phyloP scores from a whole-genome alignment of 2,888 invertebrate genomes.

The Aporophyla lueneburgensis region DNA sequence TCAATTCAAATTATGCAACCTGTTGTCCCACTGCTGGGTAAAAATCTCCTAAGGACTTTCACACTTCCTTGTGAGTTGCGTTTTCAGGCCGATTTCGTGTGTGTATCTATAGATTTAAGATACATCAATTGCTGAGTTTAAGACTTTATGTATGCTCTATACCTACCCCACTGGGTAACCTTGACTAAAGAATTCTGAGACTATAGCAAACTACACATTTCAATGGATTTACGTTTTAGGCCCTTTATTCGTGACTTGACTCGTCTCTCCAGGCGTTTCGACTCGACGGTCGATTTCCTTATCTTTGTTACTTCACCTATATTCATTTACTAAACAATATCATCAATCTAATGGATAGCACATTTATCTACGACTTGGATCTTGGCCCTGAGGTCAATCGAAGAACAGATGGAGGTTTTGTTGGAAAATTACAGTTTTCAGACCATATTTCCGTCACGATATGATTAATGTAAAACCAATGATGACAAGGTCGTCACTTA shows the following conservation, averaged over 20 bases:
- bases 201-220: neutral
- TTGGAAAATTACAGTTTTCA: slow-evolving; percentile 38
- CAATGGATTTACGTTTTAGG: neutral
- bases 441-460: slow-evolving; percentile 6
- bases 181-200: neutral
- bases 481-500: neutral
- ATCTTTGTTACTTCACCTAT: slow-evolving; percentile 14
- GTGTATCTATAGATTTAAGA: neutral
- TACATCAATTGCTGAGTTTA: neutral
- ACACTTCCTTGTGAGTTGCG: neutral
- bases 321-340: slow-evolving; percentile 37
- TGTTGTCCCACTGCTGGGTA: neutral
- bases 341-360: slow-evolving; percentile 47
- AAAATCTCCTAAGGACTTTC: neutral
- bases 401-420: slow-evolving; percentile 27
- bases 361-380: slow-evolving; percentile 37
- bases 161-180: neutral
- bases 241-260: neutral
- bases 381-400: slow-evolving; percentile 46
- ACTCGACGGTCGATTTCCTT: slow-evolving; percentile 11
- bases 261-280: neutral
- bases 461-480: slow-evolving; percentile 6
- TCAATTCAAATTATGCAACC: neutral
- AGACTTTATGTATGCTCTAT: neutral
- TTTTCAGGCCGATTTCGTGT: neutral